phyloP scores from a whole-genome alignment of 1,140 invertebrate genomes.

The Hermetia illucens region DNA sequence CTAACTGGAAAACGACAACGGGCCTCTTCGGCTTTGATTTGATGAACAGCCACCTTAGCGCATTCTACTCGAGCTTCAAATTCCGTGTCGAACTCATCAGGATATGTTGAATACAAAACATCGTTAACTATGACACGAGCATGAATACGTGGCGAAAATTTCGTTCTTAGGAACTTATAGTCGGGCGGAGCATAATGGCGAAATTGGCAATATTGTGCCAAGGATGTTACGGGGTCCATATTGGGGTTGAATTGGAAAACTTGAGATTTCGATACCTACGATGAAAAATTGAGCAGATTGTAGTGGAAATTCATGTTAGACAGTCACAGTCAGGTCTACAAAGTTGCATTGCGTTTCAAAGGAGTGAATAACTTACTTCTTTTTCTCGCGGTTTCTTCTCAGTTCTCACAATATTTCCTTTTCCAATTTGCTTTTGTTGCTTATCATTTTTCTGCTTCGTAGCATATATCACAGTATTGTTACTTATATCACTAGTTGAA shows the following conservation, averaged over 20 bases:
- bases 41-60: constrained; percentile 16
- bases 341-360: too few relatives aligned
- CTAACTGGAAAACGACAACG: constrained; percentile 10
- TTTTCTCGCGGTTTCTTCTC: too few relatives aligned
- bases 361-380: too few relatives aligned
- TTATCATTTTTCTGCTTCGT: too few relatives aligned
- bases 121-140: constrained; percentile 17
- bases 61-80: constrained; percentile 12
- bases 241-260: constrained; percentile 9
- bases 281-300: too few relatives aligned
- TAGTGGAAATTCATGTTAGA: too few relatives aligned
- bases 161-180: constrained; percentile 11
- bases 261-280: too few relatives aligned
- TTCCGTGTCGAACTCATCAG: constrained; percentile 14
- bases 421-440: too few relatives aligned
- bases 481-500: too few relatives aligned
- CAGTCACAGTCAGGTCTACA: too few relatives aligned
- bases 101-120: constrained; percentile 19
- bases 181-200: constrained; percentile 10
- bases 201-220: constrained; percentile 15
- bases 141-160: constrained; percentile 8
- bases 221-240: constrained; percentile 10
- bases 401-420: too few relatives aligned
- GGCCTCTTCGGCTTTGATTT: constrained; percentile 14
- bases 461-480: too few relatives aligned